Percentiles rank a stretch among this genome's conserved stretches.
Conservation (phyloP, 37 sponge, comb jelly and placozoan species). For the Theonella swinhoei region DNA sequence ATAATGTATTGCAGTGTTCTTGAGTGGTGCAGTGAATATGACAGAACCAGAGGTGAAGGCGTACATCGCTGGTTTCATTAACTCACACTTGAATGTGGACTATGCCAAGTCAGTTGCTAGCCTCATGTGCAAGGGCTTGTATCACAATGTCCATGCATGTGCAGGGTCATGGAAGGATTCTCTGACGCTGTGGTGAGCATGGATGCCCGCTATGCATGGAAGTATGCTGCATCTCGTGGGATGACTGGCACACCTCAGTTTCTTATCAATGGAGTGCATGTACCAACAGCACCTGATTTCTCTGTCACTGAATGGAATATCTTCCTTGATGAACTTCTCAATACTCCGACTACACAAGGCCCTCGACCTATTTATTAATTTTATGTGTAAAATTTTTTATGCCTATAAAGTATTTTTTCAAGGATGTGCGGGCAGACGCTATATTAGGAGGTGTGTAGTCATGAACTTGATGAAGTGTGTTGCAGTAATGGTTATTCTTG, state of each 20-base stretch:
- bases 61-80: slow-evolving; percentile 23
- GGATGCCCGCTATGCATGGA: slow-evolving; percentile 57
- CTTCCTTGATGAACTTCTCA: slow-evolving; percentile 27
- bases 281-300: slow-evolving; percentile 20
- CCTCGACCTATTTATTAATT: no score
- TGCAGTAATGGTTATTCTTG: no score
- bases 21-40: slow-evolving; percentile 65
- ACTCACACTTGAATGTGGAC: neutral
- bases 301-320: slow-evolving; percentile 19
- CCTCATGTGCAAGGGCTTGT: neutral
- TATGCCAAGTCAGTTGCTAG: neutral
- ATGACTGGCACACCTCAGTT: slow-evolving; percentile 65
- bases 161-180: slow-evolving; percentile 53
- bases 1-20: slow-evolving; percentile 22
- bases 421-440: no score
- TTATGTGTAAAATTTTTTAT: no score
- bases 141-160: neutral
- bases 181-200: slow-evolving; percentile 7
- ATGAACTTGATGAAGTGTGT: no score
- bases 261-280: slow-evolving; percentile 62
- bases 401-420: no score
- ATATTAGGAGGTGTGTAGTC: no score
- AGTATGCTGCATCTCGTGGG: slow-evolving; percentile 50
- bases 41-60: slow-evolving; percentile 59
- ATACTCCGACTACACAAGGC: neutral